Percentiles rank a stretch among this genome's conserved stretches.
Evolutionary conservation across 2,797 vertebrate species (phyloP).

Genomic region (Balearica regulorum): DNA sequence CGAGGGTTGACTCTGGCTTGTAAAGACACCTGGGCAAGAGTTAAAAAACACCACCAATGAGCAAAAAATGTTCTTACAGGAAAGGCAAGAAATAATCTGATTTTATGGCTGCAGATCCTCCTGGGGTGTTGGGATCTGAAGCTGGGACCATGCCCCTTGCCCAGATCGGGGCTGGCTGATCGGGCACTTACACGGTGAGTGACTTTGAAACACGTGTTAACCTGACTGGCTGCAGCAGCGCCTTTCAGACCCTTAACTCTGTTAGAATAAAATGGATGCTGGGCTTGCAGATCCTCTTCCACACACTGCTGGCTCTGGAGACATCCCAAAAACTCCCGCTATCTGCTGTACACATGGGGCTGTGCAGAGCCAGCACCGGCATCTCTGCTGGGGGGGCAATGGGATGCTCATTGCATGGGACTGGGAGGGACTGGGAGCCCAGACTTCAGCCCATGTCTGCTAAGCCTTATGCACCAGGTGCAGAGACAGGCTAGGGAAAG

Average conservation of each 20-base stretch:
- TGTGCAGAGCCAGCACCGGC: not conserved
- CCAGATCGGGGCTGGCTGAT: too few species aligned
- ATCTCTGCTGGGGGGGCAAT: fast-evolving
- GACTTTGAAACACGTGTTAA: not conserved
- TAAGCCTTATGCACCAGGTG: not conserved
- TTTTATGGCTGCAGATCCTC: not conserved
- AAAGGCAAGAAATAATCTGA: not conserved
- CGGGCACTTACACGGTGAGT: fast-evolving
- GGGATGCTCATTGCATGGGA: fast-evolving
- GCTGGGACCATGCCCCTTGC: fast-evolving
- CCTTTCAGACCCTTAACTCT: not conserved
- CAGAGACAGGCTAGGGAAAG: not conserved
- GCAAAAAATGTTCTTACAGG: not conserved
- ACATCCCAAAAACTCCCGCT: not conserved
- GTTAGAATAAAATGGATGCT: not conserved
- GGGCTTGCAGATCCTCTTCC: not conserved
- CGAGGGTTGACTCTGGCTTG: not conserved
- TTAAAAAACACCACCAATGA: not conserved
- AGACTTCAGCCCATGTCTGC: not conserved
- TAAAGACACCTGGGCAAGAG: not conserved
- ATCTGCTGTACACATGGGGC: not conserved
- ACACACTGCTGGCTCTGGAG: fast-evolving
- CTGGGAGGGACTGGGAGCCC: not conserved
- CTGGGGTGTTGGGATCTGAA: not conserved
- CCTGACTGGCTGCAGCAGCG: not conserved